Evolutionary conservation across 1,140 invertebrate genomes (phyloP).

Genomic region (Ceratina calcarata): DNA sequence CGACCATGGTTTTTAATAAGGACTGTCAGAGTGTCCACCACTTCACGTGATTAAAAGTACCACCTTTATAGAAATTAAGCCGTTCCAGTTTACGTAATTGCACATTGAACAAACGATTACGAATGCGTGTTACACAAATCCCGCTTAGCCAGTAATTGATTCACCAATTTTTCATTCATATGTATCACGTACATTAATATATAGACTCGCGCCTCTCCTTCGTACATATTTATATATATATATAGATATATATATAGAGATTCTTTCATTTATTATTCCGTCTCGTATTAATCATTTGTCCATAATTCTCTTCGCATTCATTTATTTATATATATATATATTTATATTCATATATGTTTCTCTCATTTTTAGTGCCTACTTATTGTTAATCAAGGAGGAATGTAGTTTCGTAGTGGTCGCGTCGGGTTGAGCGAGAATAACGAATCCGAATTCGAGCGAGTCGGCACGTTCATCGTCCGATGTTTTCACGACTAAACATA

Average conservation of each 20-base stretch:
- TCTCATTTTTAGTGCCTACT: conserved; percentile 75
- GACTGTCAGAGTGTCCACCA: not conserved
- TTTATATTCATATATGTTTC: conserved; percentile 66
- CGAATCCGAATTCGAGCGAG: conserved; percentile 70
- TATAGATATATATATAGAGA: conserved; percentile 27
- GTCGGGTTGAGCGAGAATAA: conserved; percentile 71
- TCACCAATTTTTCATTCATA: conserved; percentile 22
- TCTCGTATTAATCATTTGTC: conserved; percentile 4
- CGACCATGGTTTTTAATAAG: no score
- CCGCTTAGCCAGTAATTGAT: conserved; percentile 23
- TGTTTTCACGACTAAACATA: conserved; percentile 13
- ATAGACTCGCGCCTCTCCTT: not conserved
- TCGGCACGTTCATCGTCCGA: conserved; percentile 71
- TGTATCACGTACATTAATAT: not conserved
- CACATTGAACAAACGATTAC: conserved; percentile 75
- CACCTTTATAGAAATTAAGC: conserved; percentile 64
- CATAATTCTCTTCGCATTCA: not conserved
- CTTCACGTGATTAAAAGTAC: conserved; percentile 9
- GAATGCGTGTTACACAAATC: conserved; percentile 66
- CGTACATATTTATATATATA: conserved; percentile 21
- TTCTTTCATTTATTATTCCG: conserved; percentile 22
- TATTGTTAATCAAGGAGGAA: conserved; percentile 77
- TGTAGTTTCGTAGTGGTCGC: conserved; percentile 73
- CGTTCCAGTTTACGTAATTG: conserved; percentile 73
- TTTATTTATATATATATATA: conserved; percentile 32